A percentile compares a stretch with the other conserved stretches of the same genome.
Conservation (phyloP, 2,113 vertebrate species). For the Psettodes erumei region DNA sequence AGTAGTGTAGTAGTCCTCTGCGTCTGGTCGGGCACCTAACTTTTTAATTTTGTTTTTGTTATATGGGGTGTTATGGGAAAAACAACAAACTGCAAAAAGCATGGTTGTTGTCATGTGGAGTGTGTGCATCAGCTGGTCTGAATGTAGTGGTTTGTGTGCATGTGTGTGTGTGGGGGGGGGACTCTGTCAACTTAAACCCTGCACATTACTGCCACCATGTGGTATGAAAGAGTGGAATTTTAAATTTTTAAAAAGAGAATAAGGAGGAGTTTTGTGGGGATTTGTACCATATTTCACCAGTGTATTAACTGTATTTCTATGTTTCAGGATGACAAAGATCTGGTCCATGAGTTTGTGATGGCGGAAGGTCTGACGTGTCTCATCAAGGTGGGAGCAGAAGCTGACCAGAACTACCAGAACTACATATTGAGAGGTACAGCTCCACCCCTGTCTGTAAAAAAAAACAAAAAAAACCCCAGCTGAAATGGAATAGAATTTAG, state of each 20-base stretch:
- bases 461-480: background rate
- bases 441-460: background rate
- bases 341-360: conserved; percentile 97
- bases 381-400: conserved; percentile 96
- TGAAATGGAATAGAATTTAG: background rate
- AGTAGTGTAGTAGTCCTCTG: background rate
- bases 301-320: no score
- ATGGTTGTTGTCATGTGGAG: conserved; percentile 5
- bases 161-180: background rate
- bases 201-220: conserved; percentile 62
- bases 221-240: conserved; percentile 22
- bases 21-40: background rate
- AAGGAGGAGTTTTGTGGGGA: background rate
- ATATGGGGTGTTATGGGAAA: background rate
- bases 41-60: background rate
- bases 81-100: background rate
- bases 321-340: conserved; percentile 94
- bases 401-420: conserved; percentile 98
- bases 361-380: conserved; percentile 95
- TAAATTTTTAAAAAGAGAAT: no score
- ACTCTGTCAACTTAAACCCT: background rate
- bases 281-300: background rate
- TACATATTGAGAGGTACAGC: conserved; percentile 94
- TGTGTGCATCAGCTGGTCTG: conserved; percentile 15
- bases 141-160: no score